These are phyloP conservation scores for Apodemus sylvaticus DNA, from an alignment of 2,113 vertebrate genomes.

Conservation along the genomic window DNA sequence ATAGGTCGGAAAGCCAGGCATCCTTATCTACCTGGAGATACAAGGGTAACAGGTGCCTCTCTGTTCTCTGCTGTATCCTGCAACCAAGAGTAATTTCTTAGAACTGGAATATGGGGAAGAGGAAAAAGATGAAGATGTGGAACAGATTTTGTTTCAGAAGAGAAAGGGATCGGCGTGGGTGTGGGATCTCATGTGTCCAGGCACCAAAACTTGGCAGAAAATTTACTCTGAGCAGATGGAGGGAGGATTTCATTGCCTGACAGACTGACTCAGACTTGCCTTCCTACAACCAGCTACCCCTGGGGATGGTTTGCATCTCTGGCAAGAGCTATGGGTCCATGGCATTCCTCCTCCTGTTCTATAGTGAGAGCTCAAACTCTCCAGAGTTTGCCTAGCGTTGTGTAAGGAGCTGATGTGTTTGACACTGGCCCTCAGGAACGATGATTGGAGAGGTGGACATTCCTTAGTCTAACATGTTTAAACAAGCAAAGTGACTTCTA, in stretches of 20 bases:
- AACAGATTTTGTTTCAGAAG: constrained; percentile 75
- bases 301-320: constrained; percentile 47
- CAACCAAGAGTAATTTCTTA: constrained; percentile 53
- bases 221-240: constrained; percentile 73
- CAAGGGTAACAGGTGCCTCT: not conserved
- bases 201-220: constrained; percentile 72
- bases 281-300: constrained; percentile 60
- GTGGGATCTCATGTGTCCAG: constrained; percentile 70
- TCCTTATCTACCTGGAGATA: not conserved
- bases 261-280: constrained; percentile 74
- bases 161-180: constrained; percentile 47
- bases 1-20: not conserved
- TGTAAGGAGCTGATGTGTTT: not conserved
- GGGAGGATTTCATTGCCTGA: constrained; percentile 65
- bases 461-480: constrained; percentile 12
- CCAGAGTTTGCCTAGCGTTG: not conserved
- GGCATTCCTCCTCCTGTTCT: not conserved
- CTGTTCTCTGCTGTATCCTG: not conserved
- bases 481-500: not conserved
- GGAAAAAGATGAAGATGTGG: constrained; percentile 54
- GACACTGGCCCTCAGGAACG: not conserved
- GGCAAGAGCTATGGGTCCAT: constrained; percentile 25
- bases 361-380: not conserved
- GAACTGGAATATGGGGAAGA: constrained; percentile 33
- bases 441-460: not conserved